Conservation (phyloP, 2,113 vertebrate species). For the Peromyscus californicus region DNA sequence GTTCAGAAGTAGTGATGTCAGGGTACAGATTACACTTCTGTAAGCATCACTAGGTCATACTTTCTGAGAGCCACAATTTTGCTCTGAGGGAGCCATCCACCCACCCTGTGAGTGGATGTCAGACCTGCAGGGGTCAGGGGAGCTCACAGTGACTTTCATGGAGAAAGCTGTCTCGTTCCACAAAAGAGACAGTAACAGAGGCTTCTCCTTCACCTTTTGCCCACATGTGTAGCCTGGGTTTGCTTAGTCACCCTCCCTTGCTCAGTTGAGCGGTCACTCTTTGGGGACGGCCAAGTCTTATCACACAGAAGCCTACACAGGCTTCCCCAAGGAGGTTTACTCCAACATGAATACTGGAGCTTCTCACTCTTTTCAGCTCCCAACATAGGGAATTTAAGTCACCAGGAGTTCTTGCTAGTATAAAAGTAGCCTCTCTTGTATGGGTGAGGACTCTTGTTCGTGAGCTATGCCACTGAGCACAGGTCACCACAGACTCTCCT, state of each 20-base stretch:
- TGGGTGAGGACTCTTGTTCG: fast-evolving
- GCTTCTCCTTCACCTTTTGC: neutral
- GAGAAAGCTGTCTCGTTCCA: fast-evolving
- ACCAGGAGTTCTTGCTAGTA: fast-evolving
- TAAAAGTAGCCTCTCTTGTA: fast-evolving
- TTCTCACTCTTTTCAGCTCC: fast-evolving
- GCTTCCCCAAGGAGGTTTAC: fast-evolving
- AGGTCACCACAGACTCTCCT: neutral
- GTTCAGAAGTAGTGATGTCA: too few relatives aligned
- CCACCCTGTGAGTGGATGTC: neutral
- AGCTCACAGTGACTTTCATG: fast-evolving
- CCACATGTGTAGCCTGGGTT: neutral
- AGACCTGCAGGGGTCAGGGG: neutral
- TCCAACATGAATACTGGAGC: fast-evolving
- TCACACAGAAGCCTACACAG: too few relatives aligned
- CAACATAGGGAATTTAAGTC: fast-evolving
- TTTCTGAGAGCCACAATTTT: fast-evolving
- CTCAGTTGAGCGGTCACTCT: fast-evolving
- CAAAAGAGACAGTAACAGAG: fast-evolving
- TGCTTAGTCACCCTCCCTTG: neutral
- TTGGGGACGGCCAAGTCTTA: too few relatives aligned
- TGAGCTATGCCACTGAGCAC: fast-evolving
- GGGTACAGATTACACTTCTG: neutral
- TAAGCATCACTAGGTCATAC: fast-evolving
- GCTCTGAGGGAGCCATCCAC: neutral